Base-by-base conservation (phyloP, 1,140 invertebrate species). In the Meloidogyne exigua region DNA sequence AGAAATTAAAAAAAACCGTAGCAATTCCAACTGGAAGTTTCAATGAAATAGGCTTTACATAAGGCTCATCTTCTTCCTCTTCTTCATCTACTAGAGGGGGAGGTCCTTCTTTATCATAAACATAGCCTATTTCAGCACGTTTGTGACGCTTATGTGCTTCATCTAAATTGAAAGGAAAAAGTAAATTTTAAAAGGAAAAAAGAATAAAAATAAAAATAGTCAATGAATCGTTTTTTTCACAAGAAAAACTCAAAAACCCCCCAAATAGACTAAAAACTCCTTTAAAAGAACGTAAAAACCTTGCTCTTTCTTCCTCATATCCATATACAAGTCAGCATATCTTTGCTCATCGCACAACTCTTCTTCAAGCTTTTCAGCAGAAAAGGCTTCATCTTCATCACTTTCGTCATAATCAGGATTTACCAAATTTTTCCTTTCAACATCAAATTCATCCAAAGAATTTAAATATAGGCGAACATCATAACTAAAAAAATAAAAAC, bases 381-480 rank as follows among this genome's bases (percentile, higher is more conserved):
- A 91, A 62, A 71, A 67, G 13, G 76, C 39, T 11, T 76, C 63
- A 44, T 67, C 64, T 2, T 42, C 64, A 0, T 57, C 39, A 15
- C 12, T 7, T 42, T 66, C 12, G 5, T 73, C 36, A 15, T 36
- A n/a, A 32, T n/a, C 9, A 10, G 23, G 28, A 10, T 68, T 12
- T 26, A 70, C 77, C 42, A 21, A 74, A 49, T 28, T 75, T 23
- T 10, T 81, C 72, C 2, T 69, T 28, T 72, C 63, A 2, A 72
- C 67, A 25, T 68, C 72, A n/a, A 75, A 80, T 49, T 83, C 71
- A 44, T 81, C 75, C 13, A 85, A 68, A 25, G 79, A 80, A 49
- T 92, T 91, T 88, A 96, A 90, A 67, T 94, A 92, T 68, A 94
- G 94, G 76, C 96, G 91, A 75, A 93, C 93, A 91, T 98, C 96